phyloP scores from a whole-genome alignment of 1,140 invertebrate species.

The Zaprionus camerounensis region DNA sequence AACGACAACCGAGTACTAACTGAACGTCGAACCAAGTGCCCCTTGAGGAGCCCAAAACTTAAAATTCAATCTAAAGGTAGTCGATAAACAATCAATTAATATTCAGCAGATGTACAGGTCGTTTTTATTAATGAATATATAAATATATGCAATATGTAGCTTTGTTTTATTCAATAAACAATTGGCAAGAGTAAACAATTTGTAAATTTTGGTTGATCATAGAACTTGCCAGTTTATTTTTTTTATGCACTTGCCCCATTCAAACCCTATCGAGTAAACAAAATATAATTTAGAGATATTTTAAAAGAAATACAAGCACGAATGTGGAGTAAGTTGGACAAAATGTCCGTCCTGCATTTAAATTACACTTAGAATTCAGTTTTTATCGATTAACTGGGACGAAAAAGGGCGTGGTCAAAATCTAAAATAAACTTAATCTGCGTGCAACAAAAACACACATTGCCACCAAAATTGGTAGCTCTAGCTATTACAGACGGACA shows the following conservation, averaged over 20 bases:
- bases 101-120: conserved; percentile 56
- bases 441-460: no score
- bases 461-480: no score
- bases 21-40: conserved; percentile 16
- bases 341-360: no score
- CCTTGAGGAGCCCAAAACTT: conserved; percentile 21
- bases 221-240: background rate
- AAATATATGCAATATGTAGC: conserved; percentile 49
- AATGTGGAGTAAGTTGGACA: no score
- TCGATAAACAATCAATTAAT: conserved; percentile 61
- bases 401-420: no score
- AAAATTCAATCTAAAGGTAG: conserved; percentile 43
- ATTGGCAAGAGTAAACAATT: conserved; percentile 12
- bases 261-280: no score
- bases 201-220: background rate
- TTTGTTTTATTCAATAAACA: background rate
- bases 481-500: no score
- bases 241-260: background rate
- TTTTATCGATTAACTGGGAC: no score
- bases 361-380: no score
- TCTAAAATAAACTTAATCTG: no score
- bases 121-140: conserved; percentile 38
- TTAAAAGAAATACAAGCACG: no score
- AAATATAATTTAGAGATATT: no score
- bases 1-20: conserved; percentile 43